phyloP scores from a whole-genome alignment of 2,797 vertebrate genomes.

The Silurus lanzhouensis region DNA sequence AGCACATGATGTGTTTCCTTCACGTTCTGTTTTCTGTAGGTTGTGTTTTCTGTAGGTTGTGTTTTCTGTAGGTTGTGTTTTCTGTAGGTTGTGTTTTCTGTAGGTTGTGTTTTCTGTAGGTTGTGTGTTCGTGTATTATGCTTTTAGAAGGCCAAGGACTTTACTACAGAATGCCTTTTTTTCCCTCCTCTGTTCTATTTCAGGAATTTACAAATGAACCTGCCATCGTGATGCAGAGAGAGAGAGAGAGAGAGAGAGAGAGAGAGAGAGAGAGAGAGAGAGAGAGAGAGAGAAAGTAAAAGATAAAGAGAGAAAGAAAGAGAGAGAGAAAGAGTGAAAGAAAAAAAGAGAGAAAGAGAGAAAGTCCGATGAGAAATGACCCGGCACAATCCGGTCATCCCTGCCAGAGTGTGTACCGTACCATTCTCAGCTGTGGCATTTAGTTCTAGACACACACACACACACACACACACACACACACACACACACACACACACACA shows the following conservation, averaged over 20 bases:
- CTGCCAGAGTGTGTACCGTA: slow-evolving; percentile 4
- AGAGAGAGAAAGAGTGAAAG: no score
- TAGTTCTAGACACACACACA: background rate
- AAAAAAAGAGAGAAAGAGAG: no score
- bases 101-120: background rate
- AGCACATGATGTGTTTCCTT: background rate
- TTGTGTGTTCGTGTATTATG: slow-evolving; percentile 14
- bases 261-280: no score
- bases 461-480: slow-evolving; percentile 21
- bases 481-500: background rate
- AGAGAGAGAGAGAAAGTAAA: no score
- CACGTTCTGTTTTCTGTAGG: no score
- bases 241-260: background rate
- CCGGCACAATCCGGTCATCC: slow-evolving; percentile 26
- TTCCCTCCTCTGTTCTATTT: slow-evolving; percentile 28
- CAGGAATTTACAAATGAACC: slow-evolving; percentile 45
- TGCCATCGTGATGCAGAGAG: slow-evolving; percentile 33
- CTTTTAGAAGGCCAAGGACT: slow-evolving; percentile 31
- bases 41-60: no score
- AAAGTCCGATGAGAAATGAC: slow-evolving; percentile 21
- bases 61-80: slow-evolving; percentile 16
- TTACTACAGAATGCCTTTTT: slow-evolving; percentile 13
- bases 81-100: background rate
- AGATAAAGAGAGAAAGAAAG: no score
- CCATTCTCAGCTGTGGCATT: background rate